phyloP scores from a whole-genome alignment of 1,140 invertebrate species.

The Formica exsecta region DNA sequence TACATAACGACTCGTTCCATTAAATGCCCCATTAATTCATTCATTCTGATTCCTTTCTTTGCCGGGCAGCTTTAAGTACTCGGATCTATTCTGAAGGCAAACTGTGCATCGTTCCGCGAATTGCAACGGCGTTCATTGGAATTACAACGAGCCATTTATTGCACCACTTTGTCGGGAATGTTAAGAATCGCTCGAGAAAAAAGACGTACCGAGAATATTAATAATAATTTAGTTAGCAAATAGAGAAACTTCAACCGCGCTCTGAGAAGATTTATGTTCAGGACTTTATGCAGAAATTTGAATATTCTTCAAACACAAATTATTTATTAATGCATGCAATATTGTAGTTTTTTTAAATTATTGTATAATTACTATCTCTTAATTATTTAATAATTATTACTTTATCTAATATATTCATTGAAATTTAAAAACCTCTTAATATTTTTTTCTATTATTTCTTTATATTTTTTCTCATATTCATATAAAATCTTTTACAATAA shows the following conservation, averaged over 20 bases:
- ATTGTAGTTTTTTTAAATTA: not conserved
- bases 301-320: not conserved
- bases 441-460: not conserved
- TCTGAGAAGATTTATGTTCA: not conserved
- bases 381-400: not conserved
- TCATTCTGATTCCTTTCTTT: conserved; percentile 21
- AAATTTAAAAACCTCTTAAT: not conserved
- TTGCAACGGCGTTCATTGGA: conserved; percentile 23
- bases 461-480: not conserved
- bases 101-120: not conserved
- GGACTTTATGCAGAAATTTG: not conserved
- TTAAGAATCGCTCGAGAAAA: not conserved
- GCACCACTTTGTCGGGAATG: not conserved
- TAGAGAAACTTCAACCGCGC: not conserved
- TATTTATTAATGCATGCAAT: not conserved
- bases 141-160: conserved; percentile 40
- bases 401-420: not conserved
- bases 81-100: conserved; percentile 1
- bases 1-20: conserved; percentile 7
- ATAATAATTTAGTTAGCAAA: conserved; percentile 24
- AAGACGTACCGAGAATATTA: not conserved
- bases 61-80: conserved; percentile 11
- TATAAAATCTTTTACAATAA: not conserved
- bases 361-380: not conserved
- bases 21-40: conserved; percentile 24